Base-by-base conservation (phyloP, 2,113 vertebrate species). In the Dromiciops gliroides region DNA sequence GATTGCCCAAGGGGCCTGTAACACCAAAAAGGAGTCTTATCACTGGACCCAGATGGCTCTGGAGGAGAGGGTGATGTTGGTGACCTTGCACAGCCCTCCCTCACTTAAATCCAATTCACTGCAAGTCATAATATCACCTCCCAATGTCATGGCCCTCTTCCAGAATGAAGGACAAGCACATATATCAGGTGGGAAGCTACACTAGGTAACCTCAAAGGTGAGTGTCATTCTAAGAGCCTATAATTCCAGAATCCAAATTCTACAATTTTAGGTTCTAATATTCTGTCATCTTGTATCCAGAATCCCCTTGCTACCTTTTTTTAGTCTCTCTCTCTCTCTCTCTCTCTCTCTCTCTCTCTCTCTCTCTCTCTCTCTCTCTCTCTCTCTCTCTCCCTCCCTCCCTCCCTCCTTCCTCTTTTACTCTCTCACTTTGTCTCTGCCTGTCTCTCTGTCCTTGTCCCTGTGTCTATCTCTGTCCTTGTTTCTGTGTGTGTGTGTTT, bases 321-420 rank as follows among this genome's bases (percentile, higher is more conserved):
- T 67, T 1, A 4, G 31, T 67, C 60, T 67, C 12, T 67, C 0
- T 67, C 60, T 31, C 26, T 56, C 26, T 56, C 9, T 11, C 10
- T 60, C 24, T 56, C 7, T 28, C 24, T 60, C 10, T 60, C 10
- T 60, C 28, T 12, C 0, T 60, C 10, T 53, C 25, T 60, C 60
- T 67, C 0, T 67, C 12, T 37, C 56, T 67, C 14, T 31, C 11
- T 37, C 26, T 37, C 11, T 67, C 3, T 37, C 60, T 37, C 53
- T 28, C 53, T 60, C 0, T 12, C 28, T 60, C 2, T 28, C 2
- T 60, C 53, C 28, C 7, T 56, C 26, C 31, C 26, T 31, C 9
- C 31, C 14, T 90, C 23, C 50, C 10, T 50, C 10, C 24, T 25
- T 0, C 0, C n/a, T n/a, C n/a, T n/a, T n/a, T n/a, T n/a, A n/a